Evolutionary conservation across 2,888 invertebrate genomes (phyloP).

Genomic region (Cheilosia variabilis): DNA sequence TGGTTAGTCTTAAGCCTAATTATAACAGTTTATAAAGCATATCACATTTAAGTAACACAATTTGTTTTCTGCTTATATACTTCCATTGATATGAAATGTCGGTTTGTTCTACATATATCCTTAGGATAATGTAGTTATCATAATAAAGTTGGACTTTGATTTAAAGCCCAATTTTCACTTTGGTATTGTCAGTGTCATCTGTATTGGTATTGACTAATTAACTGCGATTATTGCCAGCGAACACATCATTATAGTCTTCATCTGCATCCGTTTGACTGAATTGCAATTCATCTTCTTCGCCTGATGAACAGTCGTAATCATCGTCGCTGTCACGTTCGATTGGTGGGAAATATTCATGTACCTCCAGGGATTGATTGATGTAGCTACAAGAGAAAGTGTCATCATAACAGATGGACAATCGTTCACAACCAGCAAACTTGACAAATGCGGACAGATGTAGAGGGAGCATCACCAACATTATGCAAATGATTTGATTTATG

Average conservation of each 20-base stretch:
- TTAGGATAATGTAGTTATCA: constrained; percentile 15
- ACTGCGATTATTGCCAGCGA: constrained; percentile 6
- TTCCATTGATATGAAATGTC: constrained; percentile 24
- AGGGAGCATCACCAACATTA: constrained; percentile 29
- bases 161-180: constrained; percentile 49
- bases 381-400: constrained; percentile 90
- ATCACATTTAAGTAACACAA: constrained; percentile 77
- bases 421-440: constrained; percentile 25
- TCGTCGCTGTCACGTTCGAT: constrained; percentile 83
- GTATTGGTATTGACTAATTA: constrained; percentile 22
- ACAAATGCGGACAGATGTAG: constrained; percentile 41
- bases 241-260: constrained; percentile 62
- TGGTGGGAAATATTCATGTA: constrained; percentile 95
- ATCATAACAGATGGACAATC: constrained; percentile 53
- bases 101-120: constrained; percentile 15
- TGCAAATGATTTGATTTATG: constrained; percentile 49
- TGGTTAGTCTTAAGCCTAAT: constrained; percentile 48
- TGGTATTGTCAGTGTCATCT: constrained; percentile 46
- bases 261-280: constrained; percentile 81
- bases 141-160: constrained; percentile 13
- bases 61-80: constrained; percentile 48
- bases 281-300: constrained; percentile 81
- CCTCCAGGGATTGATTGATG: constrained; percentile 95
- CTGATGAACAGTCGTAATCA: constrained; percentile 79
- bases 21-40: constrained; percentile 73